A percentile compares a stretch with the other conserved stretches of the same genome.
Evolutionary conservation across 2,888 invertebrate species (phyloP).

Genomic region (Leptinotarsa rubiginosa): DNA sequence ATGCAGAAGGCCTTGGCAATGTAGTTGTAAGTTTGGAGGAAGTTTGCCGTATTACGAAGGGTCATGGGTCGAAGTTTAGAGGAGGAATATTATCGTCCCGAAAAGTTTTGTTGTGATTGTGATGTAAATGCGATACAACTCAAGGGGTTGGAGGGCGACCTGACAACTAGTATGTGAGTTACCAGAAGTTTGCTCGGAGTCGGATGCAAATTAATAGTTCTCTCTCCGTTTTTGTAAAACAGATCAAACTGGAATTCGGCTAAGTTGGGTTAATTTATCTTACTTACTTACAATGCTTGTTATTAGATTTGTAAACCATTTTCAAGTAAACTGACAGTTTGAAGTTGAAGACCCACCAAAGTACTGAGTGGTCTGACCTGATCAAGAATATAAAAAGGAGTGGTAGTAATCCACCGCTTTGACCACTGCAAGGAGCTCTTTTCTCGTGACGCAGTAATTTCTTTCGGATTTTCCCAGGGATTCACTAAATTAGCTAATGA

Average conservation of each 20-base stretch:
- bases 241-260: background rate
- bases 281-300: background rate
- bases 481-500: too few species aligned
- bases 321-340: too few species aligned
- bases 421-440: too few species aligned
- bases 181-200: slow-evolving; percentile 37
- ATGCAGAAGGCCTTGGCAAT: slow-evolving; percentile 19
- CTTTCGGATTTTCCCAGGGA: too few species aligned
- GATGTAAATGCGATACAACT: slow-evolving; percentile 45
- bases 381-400: too few species aligned
- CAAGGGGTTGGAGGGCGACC: slow-evolving; percentile 33
- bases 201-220: slow-evolving; percentile 31
- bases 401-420: too few species aligned
- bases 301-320: background rate
- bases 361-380: too few species aligned
- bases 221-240: background rate
- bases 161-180: slow-evolving; percentile 34
- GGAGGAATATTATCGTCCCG: slow-evolving; percentile 44
- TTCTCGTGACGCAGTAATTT: too few species aligned
- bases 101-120: slow-evolving; percentile 44
- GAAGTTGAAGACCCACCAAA: too few species aligned
- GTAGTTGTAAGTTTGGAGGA: slow-evolving; percentile 28
- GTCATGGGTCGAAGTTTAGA: slow-evolving; percentile 40
- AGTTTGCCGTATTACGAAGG: slow-evolving; percentile 29
- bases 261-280: background rate